These are phyloP conservation scores for Meiosimyza platycephala DNA, from an alignment of 2,888 invertebrate species.

Conservation along the genomic window DNA sequence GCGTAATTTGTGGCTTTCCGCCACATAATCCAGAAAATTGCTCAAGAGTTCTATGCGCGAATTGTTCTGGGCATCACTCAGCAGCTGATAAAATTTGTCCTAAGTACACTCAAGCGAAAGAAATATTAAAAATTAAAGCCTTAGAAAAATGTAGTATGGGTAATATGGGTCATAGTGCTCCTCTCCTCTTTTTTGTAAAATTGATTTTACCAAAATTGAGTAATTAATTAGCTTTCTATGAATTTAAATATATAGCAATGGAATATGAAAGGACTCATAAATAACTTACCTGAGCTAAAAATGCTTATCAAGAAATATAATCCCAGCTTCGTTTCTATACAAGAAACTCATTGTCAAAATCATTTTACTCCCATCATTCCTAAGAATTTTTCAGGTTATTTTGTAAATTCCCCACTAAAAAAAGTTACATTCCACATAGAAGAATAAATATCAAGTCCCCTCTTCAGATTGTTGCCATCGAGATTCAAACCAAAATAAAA, in stretches of 20 bases:
- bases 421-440: conserved; percentile 30
- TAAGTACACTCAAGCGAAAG: too few relatives aligned
- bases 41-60: too few relatives aligned
- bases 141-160: too few relatives aligned
- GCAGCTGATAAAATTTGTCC: too few relatives aligned
- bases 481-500: conserved; percentile 26
- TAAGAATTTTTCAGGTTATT: conserved; percentile 27
- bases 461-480: conserved; percentile 23
- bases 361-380: conserved; percentile 23
- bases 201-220: background rate
- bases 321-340: conserved; percentile 15
- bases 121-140: too few relatives aligned
- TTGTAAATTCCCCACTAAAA: conserved; percentile 13
- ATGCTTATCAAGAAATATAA: conserved; percentile 28
- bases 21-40: too few relatives aligned
- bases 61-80: too few relatives aligned
- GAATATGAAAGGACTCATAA: conserved; percentile 28
- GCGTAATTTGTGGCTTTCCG: too few relatives aligned
- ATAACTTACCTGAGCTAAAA: conserved; percentile 30
- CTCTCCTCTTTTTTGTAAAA: background rate
- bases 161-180: too few relatives aligned
- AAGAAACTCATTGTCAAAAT: conserved; percentile 35
- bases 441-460: background rate
- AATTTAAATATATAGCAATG: conserved; percentile 28
- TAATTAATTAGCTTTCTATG: background rate